Evolutionary conservation across 2,797 vertebrate species (phyloP), one percentile per base, ranked within the genome.

Genomic region (Amphiprion clarkii): DNA sequence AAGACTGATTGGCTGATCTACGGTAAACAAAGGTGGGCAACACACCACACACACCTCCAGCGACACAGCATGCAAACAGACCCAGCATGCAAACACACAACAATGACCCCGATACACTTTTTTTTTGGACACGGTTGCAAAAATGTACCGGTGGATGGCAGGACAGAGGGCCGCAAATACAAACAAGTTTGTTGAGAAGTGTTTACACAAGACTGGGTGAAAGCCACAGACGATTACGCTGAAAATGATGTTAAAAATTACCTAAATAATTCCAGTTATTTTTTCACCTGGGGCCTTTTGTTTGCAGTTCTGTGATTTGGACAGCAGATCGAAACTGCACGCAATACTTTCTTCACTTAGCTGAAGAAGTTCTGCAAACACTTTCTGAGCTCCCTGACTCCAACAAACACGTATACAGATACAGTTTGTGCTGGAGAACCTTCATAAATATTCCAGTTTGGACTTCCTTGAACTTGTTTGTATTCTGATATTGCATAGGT

Each of bases 61-160:
- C 4, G 11, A 52, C 78, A 39, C 78, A 87, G 86, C 84, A 84
- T 83, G 82, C 78, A 86, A 85, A 90, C 82, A 87, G 64, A 88
- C 74, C 46, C 86, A 88, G 84, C 82, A 82, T 81, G 87, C 76
- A 89, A 87, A 80, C 77, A 83, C 59, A 63, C 62, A 79, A 75
- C 71, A 74, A 65, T 71, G 78, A 84, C 90, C 83, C 74, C 0
- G 51, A 69, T 85, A 48, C 52, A 67, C 62, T 67, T 69, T 70
- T 75, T 68, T 76, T 67, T 33, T 33, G 31, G 81, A 84, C 76
- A 78, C 2, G 2, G 13, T 57, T 57, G 54, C 27, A 79, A 49
- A 61, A 31, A 51, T 25, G 48, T 23, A n/a, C 14, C 6, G 52
- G 31, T 1, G 53, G 70, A n/a, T 21, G 25, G 19, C 5, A 9